A percentile compares a stretch with the other conserved stretches of the same genome.
Evolutionary conservation across 2,113 vertebrate species (phyloP).

Genomic region (Apteryx owenii): DNA sequence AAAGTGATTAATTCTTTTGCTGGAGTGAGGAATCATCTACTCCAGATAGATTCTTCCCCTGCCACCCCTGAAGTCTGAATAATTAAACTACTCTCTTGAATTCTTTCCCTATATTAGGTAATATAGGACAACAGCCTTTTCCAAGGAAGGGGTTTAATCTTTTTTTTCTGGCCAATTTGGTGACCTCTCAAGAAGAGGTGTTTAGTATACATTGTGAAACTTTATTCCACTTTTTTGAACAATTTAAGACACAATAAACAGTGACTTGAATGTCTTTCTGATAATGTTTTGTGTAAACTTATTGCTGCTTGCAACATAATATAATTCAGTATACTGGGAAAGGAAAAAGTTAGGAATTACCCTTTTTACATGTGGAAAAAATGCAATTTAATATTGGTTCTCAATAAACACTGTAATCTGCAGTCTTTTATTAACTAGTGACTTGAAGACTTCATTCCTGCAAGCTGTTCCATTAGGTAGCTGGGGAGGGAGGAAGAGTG

Average conservation of each 20-base stretch:
- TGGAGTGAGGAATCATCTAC: background rate
- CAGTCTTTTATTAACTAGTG: fast-evolving
- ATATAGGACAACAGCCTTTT: background rate
- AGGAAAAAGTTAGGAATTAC: background rate
- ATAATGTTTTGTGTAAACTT: background rate
- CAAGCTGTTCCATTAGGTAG: background rate
- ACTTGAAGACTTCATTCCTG: background rate
- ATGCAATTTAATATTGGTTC: background rate
- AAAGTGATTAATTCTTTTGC: background rate
- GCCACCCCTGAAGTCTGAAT: background rate
- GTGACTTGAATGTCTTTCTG: background rate
- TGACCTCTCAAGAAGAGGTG: background rate
- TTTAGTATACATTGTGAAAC: background rate
- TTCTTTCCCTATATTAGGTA: background rate
- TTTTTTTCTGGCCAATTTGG: background rate
- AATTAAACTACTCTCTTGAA: background rate
- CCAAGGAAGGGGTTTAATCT: background rate
- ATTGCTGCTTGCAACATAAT: background rate
- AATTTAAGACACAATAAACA: background rate
- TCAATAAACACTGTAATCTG: background rate
- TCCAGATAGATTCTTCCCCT: background rate
- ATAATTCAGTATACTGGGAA: background rate
- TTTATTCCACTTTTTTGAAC: background rate
- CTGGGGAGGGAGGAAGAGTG: background rate
- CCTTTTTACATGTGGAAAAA: background rate